Conservation (phyloP, 2,113 vertebrate species). For the Varanus salvator region DNA sequence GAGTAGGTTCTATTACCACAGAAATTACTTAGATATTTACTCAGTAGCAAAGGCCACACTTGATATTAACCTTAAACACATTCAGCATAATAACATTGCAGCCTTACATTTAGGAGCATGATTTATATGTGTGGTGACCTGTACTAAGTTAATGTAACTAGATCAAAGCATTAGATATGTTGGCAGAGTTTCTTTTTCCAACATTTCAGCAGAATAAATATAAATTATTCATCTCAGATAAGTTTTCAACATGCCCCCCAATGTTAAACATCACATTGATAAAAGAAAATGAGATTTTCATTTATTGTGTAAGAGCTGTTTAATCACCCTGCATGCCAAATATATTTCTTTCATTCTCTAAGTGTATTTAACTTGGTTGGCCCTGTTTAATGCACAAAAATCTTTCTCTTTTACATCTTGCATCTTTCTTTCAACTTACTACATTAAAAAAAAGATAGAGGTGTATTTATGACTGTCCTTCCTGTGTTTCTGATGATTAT, state of each 20-base stretch:
- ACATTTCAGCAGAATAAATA: not conserved
- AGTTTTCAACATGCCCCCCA: not conserved
- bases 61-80: not conserved
- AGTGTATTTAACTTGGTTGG: conserved; percentile 30
- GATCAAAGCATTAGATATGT: not conserved
- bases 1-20: too few species aligned
- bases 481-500: conserved; percentile 60
- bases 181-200: not conserved
- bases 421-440: conserved; percentile 18
- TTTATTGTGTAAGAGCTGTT: not conserved
- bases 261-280: not conserved
- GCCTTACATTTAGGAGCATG: not conserved
- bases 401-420: not conserved
- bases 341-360: conserved; percentile 25
- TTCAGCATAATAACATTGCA: not conserved
- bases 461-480: conserved; percentile 49
- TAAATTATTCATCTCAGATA: not conserved
- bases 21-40: not conserved
- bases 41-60: not conserved
- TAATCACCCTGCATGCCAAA: conserved; percentile 37
- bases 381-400: conserved; percentile 33
- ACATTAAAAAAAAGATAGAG: conserved; percentile 48
- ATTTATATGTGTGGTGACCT: not conserved
- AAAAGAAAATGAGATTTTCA: conserved; percentile 5
- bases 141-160: not conserved